A percentile compares a stretch with the other conserved stretches of the same genome.
Conservation (phyloP, 2,888 invertebrate genomes). For the Abrostola tripartita region DNA sequence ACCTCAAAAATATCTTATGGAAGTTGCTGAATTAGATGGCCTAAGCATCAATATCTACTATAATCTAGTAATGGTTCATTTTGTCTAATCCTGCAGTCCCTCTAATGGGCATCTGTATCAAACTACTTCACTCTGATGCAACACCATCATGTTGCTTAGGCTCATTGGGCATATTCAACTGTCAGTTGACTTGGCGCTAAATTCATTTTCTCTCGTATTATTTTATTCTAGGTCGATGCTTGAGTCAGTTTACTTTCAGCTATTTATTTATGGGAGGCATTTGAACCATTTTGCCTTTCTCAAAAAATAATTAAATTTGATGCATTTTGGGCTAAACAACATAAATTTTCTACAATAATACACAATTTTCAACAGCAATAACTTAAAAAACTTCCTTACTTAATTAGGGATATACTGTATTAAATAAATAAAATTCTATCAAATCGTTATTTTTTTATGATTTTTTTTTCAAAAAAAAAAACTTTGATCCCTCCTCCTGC, state of each 20-base stretch:
- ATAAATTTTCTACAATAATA: constrained; percentile 7
- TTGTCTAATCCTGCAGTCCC: constrained; percentile 4
- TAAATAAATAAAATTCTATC: too few relatives aligned
- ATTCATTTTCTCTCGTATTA: constrained; percentile 8
- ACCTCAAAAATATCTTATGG: constrained; percentile 5
- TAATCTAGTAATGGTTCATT: neutral
- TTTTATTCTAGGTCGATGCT: constrained; percentile 1
- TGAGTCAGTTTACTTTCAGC: constrained; percentile 8
- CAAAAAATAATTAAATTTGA: constrained; percentile 10
- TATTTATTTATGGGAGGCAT: neutral
- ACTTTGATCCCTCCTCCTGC: too few relatives aligned
- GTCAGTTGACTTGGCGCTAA: constrained; percentile 8
- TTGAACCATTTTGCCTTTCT: constrained; percentile 9
- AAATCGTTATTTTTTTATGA: too few relatives aligned
- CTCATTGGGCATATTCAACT: constrained; percentile 5
- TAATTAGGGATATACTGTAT: too few relatives aligned
- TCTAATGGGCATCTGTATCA: constrained; percentile 4
- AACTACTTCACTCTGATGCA: neutral
- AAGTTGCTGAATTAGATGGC: constrained; percentile 2
- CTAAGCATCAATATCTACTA: neutral
- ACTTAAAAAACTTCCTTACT: too few relatives aligned
- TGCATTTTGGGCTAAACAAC: constrained; percentile 13
- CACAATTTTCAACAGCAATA: too few relatives aligned
- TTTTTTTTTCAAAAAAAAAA: too few relatives aligned
- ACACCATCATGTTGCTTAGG: too few relatives aligned